Base-by-base conservation (phyloP, 2,113 vertebrate genomes). In the Lynx canadensis region DNA sequence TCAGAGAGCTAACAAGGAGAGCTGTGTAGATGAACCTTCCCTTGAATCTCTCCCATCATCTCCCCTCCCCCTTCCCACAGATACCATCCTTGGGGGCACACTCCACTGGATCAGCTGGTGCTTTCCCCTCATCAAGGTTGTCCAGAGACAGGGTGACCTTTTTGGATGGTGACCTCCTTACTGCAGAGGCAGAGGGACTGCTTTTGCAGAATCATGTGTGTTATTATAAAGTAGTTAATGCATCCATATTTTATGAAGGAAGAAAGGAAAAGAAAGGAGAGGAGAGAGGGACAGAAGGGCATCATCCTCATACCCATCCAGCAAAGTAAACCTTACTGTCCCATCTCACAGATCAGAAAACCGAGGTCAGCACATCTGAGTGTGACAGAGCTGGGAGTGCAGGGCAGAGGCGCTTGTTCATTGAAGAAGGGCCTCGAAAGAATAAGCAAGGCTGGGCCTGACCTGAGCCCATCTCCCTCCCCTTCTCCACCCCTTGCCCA, bases 401-500 rank as follows among this genome's bases (percentile, higher is more conserved):
- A 63, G 36, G 36, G 33, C 14, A 31, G 76, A n/a, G 36, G 5
- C 60, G 19, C 55, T 4, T 3, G 21, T 14, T 74, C 68, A 33
- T 36, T 68, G 19, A 21, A 7, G n/a, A 52, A 52, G 38, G 45
- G 25, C 21, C n/a, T 66, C 1, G 2, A 31, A 45, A 71, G 60
- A 27, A 31, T 87, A 80, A 63, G 33, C 0, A 2, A 50, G 41
- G 23, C 6, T 1, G 3, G 16, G 18, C 50, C 27, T 41, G 8
- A 27, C 29, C 78, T 50, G 12, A 96, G 25, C 41, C 33, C 8
- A 3, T 8, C 36, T 52, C 1, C 31, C 6, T 33, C 1, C 4
- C 4, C 14, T 19, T 4, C 38, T 13, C n/a, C 9, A 0, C 1
- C 12, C 36, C 7, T 33, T 2, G 73, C 7, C 14, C 94, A 99